Base-by-base conservation (phyloP, 2,113 vertebrate genomes). In the Oreochromis niloticus region DNA sequence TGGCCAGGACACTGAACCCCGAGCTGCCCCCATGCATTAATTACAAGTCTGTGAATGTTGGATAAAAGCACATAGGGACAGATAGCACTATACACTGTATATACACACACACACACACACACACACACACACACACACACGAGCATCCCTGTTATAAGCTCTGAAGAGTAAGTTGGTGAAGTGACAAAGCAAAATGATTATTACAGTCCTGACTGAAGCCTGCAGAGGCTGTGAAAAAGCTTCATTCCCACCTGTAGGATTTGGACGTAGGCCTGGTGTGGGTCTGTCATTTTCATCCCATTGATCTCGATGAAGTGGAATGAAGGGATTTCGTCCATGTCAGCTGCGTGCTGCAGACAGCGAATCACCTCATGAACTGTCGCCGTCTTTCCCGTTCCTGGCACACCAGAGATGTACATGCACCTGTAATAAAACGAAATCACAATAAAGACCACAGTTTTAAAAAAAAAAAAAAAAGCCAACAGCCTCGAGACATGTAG, bases 271-370 rank as follows among this genome's bases (percentile, higher is more conserved):
- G 98, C 97, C 94, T 99, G 98, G 88, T 98, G 98, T 55, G 99
- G 99, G 84, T 99, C 98, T 1, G 99, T 99, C 95, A 99, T 97
- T 95, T 99, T 99, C 99, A 99, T 99, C 89, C 98, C 99, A 52
- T 99, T 99, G 91, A 99, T 97, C 90, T 99, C 98, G 14, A 99
- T 73, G 78, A 96, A 98, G 75, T 87, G 91, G 93, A 99, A 99
- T 0, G 96, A 41, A 0, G 98, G 97, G 17, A 99, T 91, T 3
- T 98, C 97, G 1, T 97, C 96, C 6, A 94, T 90, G 36, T 97
- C 96, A 2, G 97, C 93, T 2, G 97, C 97, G 50, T 96, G 95
- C 94, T 98, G 97, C 71, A 99, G 96, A n/a, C 95, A 97, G 36
- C 95, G 95, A 75, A 99, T 96, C 22, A 97, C 98, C 88, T 99